Base-by-base conservation (phyloP, 1,140 invertebrate species). In the Prorops nasuta region DNA sequence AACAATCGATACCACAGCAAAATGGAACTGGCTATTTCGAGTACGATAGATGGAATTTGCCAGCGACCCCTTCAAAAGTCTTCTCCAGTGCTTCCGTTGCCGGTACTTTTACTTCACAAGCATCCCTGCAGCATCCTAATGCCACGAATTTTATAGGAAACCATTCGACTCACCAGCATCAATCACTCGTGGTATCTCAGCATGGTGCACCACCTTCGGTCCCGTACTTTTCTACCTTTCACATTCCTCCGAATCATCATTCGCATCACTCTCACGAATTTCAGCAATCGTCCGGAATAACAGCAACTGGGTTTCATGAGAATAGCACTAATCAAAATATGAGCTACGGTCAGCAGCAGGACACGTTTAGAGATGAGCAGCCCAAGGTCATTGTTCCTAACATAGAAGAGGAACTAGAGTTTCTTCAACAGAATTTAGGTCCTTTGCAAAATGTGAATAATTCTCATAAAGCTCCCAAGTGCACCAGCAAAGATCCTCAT, bases 301-400 rank as follows among this genome's bases (percentile, higher is more conserved):
- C 84, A 46, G 79, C 84, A 20, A 68, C 87, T 43, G 78, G 47
- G n/a, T 71, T 61, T 15, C 43, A 47, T 9, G 72, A 76, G 15
- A 73, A 64, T 24, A 45, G 45, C 17, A 16, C 37, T 10, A 54
- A 54, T 35, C 60, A 66, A 38, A 62, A 51, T 44, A 17, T 53
- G 6, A 58, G 51, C 51, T 69, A 56, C 37, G 47, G 45, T 44
- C 60, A 67, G 46, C 60, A 67, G 48, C 63, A 73, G 24, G 43
- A 66, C 20, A n/a, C n/a, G n/a, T n/a, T n/a, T n/a, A 64, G 61
- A 62, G 84, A 86, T 53, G 84, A 86, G 64, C 83, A 85, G 70
- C 86, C 86, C 49, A 87, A 90, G 80, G 88, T 91, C 56, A 87
- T 90, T 59, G 88, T 90, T 59, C 88, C 88, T 51, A 89, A 90